Evolutionary conservation across 1,140 invertebrate species (phyloP), one percentile per base, ranked within the genome.

Genomic region (Heliothis subflexa): DNA sequence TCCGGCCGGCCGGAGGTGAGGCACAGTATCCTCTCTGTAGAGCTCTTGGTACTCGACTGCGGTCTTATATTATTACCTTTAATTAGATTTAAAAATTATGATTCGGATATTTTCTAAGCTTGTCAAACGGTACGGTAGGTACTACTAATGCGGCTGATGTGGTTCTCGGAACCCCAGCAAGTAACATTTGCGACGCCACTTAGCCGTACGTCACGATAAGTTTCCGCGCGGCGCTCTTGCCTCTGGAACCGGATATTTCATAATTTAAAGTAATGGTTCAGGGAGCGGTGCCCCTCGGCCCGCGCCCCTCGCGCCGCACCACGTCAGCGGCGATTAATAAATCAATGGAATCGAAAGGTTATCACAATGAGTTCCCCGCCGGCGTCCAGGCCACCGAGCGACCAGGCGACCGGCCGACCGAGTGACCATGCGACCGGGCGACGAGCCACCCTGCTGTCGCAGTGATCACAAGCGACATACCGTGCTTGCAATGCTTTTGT

Each of bases 291-390:
- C 21, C 55, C 54, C 9, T 10, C 16, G 21, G 21, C 16, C 55
- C 10, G 10, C 13, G 11, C 11, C 0, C 55, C 55, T 25, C 18
- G 25, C 11, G 2, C 54, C 18, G 55, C 55, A 4, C 11, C 21
- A 25, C 3, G 21, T 25, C 55, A 25, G 21, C 2, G 13, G 61
- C 14, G 62, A 66, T 66, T 66, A 66, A 47, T 66, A 66, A 66
- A 66, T 66, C 62, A 47, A 66, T 66, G 62, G 62, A 47, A 66
- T 47, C 45, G 62, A 66, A 49, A 66, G 62, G 62, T 49, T 47
- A 66, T 40, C 45, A 45, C 28, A 40, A 16, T 45, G 61, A n/a
- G 61, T 7, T 11, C 50, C 13, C 50, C 12, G 18, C 61, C 61
- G 21, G 25, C 10, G 3, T 33, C 18, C 25, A 13, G 28, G 11